Base-by-base conservation (phyloP, 2,888 invertebrate genomes). In the Timema podura region DNA sequence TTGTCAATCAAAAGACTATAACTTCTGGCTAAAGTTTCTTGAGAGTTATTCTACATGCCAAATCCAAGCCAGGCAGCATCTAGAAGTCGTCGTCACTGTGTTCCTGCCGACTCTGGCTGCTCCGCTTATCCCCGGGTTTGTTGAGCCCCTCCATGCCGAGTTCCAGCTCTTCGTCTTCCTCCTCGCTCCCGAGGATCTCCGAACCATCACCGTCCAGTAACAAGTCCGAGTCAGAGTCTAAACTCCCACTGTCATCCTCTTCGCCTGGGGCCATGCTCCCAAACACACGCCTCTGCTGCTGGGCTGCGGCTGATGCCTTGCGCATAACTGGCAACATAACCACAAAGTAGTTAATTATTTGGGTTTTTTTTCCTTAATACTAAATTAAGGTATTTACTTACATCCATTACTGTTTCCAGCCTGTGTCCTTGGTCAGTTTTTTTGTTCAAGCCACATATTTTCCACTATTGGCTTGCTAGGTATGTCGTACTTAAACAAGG, bases 181-280 rank as follows among this genome's bases (percentile, higher is more conserved):
- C 82, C 81, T 87, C 76, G 83, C 88, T 48, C 82, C 88, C 69
- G 83, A 88, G 74, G 80, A 89, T 74, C 83, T 87, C 81, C 79
- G 86, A 82, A 78, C 87, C 82, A 74, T 86, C 85, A 59, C 85
- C 87, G 76, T 87, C 88, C 68, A 87, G 84, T 68, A 87, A 83
- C 73, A 84, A 77, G 79, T 84, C 83, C 48, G 82, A 82, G 68
- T 82, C 82, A 10, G 81, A 72, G 8, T 79, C 79, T 57, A 78
- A 81, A 30, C 73, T 78, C 70, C 80, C 79, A 47, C 78, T 78
- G 10, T 79, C 75, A 70, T 81, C 82, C 48, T 76, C 78, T 48
- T 78, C 79, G 9, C 77, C 75, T 48, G 83, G 85, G 67, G 82
- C 83, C 83, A 85, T 86, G 75, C 83, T 86, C 74, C 88, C 88